These are phyloP conservation scores for Phrynocephalus versicolor DNA, from an alignment of 2,113 vertebrate genomes.

Conservation along the genomic window DNA sequence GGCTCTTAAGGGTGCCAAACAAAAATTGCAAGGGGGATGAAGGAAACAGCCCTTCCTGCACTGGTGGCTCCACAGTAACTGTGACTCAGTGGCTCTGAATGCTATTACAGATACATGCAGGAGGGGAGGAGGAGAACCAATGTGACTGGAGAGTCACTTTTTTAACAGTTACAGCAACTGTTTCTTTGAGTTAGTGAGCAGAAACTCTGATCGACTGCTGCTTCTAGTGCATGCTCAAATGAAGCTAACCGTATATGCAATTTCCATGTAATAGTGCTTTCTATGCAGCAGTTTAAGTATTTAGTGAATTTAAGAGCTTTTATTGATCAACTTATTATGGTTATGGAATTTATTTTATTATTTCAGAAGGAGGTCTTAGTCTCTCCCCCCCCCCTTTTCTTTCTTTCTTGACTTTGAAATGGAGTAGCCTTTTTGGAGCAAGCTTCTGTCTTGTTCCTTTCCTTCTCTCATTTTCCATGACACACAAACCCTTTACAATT, in stretches of 20 bases:
- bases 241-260: background rate
- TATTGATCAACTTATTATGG: background rate
- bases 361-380: too few species aligned
- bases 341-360: accelerated
- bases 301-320: too few species aligned
- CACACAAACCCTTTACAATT: background rate
- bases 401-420: background rate
- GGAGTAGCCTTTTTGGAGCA: accelerated
- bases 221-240: background rate
- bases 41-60: background rate
- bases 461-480: background rate
- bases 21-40: background rate
- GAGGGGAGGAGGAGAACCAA: background rate
- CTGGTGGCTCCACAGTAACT: too few species aligned
- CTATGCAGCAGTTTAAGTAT: background rate
- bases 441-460: background rate
- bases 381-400: background rate
- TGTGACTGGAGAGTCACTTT: background rate
- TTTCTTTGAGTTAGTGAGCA: background rate
- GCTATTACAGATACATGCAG: background rate
- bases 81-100: background rate
- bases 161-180: background rate
- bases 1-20: background rate
- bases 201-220: background rate
- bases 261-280: background rate